These are phyloP conservation scores for Onthophagus sagittarius DNA, from an alignment of 2,888 invertebrate genomes.

Conservation along the genomic window DNA sequence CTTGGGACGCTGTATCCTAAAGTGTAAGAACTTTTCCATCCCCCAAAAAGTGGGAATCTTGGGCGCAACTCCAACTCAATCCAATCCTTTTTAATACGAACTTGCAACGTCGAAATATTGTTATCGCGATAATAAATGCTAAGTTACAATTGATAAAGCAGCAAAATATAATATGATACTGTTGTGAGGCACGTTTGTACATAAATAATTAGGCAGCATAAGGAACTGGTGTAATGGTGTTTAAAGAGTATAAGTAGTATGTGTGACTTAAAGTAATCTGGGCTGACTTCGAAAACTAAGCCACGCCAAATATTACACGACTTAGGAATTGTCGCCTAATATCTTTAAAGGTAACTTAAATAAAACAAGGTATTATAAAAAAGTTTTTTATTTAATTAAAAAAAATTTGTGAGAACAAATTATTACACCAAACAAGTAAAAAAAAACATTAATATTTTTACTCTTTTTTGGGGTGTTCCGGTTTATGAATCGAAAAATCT, in stretches of 20 bases:
- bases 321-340: too few relatives aligned
- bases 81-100: constrained; percentile 82
- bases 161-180: constrained; percentile 92
- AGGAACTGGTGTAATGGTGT: too few relatives aligned
- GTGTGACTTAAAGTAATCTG: too few relatives aligned
- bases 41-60: constrained; percentile 96
- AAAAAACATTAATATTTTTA: constrained; percentile 26
- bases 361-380: too few relatives aligned
- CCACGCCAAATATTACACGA: too few relatives aligned
- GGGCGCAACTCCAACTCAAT: constrained; percentile 96
- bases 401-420: background rate
- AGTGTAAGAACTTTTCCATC: constrained; percentile 97
- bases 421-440: background rate
- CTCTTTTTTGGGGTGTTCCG: constrained; percentile 58
- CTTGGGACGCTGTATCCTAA: constrained; percentile 93
- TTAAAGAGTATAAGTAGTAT: too few relatives aligned
- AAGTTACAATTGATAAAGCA: constrained; percentile 77
- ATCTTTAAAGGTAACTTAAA: too few relatives aligned
- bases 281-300: too few relatives aligned
- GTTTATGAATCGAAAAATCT: constrained; percentile 81
- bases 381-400: background rate
- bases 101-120: constrained; percentile 96
- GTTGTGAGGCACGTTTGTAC: too few relatives aligned
- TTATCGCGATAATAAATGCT: constrained; percentile 98
- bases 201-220: too few relatives aligned